Base-by-base conservation (phyloP, 2,113 vertebrate species). In the Colinus virginianus region DNA sequence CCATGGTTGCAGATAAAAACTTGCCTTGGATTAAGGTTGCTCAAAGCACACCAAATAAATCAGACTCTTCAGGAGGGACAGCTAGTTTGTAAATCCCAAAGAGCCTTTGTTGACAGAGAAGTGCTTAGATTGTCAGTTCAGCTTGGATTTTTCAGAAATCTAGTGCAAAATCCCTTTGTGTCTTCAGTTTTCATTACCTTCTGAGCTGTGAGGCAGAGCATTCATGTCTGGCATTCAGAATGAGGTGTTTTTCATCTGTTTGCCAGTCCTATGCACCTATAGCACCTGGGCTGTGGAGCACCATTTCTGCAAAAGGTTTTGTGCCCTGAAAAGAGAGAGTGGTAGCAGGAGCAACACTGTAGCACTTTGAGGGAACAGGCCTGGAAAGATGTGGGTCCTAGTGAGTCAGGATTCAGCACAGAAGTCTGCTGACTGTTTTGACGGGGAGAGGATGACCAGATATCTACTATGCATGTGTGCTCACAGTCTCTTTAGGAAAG, bases 121-220 rank as follows among this genome's bases (percentile, higher is more conserved):
- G 95, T 94, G 92, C 88, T 96, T 95, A 95, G 92, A 86, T 78
- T 96, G 95, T 93, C 93, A 94, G 92, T 93, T 96, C 92, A 94
- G 85, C 85, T 94, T 88, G 95, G 95, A 93, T 95, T 95, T 96
- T 83, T 80, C 64, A 61, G 90, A 96, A 95, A 95, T 94, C 92
- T 91, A 93, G 85, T 91, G 92, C 77, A 81, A 94, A 93, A 96
- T 96, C 90, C 90, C 83, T 93, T 91, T 96, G 93, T 96, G 93
- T 68, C 83, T 95, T 88, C 66, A 43, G 90, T 95, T 96, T 96
- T 91, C 95, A 84, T 96, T 93, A 88, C 93, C 51, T 79, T 62
- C 72, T 88, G 93, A 88, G 88, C 92, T 78, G 88, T 40, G 88
- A 91, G 90, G 72, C 1, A 18, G 56, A 48, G 51, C 2, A 30